Base-by-base conservation (phyloP, 2,113 vertebrate species). In the Oncorhynchus masou region DNA sequence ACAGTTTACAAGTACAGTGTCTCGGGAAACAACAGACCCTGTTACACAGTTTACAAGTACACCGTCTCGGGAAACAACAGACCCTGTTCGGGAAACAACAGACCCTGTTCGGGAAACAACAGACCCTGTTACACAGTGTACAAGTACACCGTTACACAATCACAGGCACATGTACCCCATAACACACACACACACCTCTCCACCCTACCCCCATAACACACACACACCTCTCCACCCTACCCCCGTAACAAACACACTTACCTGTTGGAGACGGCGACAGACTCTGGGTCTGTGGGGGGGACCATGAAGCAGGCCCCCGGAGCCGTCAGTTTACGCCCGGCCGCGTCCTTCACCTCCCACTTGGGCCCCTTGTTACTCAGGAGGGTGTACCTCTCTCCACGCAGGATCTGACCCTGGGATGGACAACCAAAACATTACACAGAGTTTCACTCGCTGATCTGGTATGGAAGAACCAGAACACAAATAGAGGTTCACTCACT, bases 221-320 rank as follows among this genome's bases (percentile, higher is more conserved):
- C 0, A 6, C 29, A 3, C 22, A 22, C n/a, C 8, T 9, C 7
- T 9, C 7, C 34, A 39, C 34, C 2, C 34, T 8, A 8, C 9
- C 34, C 34, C 60, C 4, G 12, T 29, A 51, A 59, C 12, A 54
- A 5, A 51, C 71, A 78, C 59, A 91, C 94, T 15, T 90, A 99
- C 98, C 93, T 96, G 66, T 98, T 96, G 0, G 94, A 87, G 62
- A 94, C 76, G 0, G 92, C 85, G 71, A 97, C 81, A 0, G 95
- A 92, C 65, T 98, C 97, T 0, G 92, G 81, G 78, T 98, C 95
- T 0, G 96, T 97, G n/a, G 98, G 98, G 4, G 96, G 97, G 66
- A 98, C 94, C 81, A 96, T 88, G 90, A 99, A 99, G 89, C 98
- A 99, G 78, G 98, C n/a, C 0, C 92, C 96, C 0, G 98, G 97